phyloP scores from a whole-genome alignment of 1,140 invertebrate species.

The Brachionus manjavacas region DNA sequence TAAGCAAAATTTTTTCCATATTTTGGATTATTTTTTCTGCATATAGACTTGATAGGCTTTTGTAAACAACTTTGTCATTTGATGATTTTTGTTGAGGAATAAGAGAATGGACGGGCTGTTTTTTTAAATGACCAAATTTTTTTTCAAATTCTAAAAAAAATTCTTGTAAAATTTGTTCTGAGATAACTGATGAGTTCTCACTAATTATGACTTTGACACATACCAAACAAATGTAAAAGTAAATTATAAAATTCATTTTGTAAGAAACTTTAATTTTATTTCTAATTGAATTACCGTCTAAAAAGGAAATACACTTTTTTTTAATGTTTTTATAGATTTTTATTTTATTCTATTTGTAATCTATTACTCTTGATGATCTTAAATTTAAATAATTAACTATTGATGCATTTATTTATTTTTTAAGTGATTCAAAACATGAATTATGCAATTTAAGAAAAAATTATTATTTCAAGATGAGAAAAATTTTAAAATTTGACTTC shows the following conservation, averaged over 20 bases:
- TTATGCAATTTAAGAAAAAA: background rate
- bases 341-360: background rate
- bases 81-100: background rate
- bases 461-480: background rate
- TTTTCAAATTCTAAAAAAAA: constrained; percentile 11
- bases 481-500: background rate
- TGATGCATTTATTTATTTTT: background rate
- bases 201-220: background rate
- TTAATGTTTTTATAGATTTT: background rate
- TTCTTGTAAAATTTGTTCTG: background rate
- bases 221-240: background rate
- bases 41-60: background rate
- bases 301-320: background rate
- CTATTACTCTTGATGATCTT: background rate
- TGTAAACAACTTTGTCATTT: background rate
- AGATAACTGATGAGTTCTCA: background rate
- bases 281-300: background rate
- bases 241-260: background rate
- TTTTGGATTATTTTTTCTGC: background rate
- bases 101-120: background rate
- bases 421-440: background rate
- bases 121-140: background rate
- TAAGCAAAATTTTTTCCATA: background rate
- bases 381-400: background rate
- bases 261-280: background rate